Evolutionary conservation across 2,797 vertebrate species (phyloP), one percentile per base, ranked within the genome.

Genomic region (Oreortyx pictus): DNA sequence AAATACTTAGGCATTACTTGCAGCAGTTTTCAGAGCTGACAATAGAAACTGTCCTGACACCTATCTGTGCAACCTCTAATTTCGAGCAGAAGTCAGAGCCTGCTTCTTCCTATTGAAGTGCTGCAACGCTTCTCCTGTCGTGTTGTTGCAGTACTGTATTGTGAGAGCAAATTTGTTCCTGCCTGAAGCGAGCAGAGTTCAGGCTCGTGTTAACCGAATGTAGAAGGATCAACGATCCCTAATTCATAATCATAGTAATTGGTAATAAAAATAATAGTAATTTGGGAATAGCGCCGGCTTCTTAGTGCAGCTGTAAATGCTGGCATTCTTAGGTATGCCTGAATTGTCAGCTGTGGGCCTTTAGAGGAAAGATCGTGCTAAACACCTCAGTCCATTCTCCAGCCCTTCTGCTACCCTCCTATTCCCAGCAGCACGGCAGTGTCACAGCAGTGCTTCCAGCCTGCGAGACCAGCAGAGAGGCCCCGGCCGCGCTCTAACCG

Each of bases 71-170:
- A 83, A 91, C 24, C 41, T 83, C n/a, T 86, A 82, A 50, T 57
- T 93, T 82, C 16, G 49, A 39, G 29, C 4, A 33, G 31, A 52
- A 81, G 17, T 59, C 59, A 8, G n/a, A 43, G n/a, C 43, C 72
- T 57, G 22, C 44, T 79, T 44, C 67, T 92, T 61, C 61, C 90
- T 68, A 57, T 25, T 29, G 7, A 86, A 89, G 87, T 74, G 46
- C 89, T 60, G 64, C 2, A 6, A 14, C 65, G 92, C 70, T 82
- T 70, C 39, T 81, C 57, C 72, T 71, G 13, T 33, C 14, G 5
- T 82, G 12, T 61, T 76, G n/a, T 17, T 70, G 52, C 59, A 65
- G 37, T 37, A 57, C 60, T 33, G 31, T 47, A 39, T 60, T 49
- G 44, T 31, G 11, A 74, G 76, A 89, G 56, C 31, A 82, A 79